Base-by-base conservation (phyloP, 2,113 vertebrate species). In the Rostratula benghalensis region DNA sequence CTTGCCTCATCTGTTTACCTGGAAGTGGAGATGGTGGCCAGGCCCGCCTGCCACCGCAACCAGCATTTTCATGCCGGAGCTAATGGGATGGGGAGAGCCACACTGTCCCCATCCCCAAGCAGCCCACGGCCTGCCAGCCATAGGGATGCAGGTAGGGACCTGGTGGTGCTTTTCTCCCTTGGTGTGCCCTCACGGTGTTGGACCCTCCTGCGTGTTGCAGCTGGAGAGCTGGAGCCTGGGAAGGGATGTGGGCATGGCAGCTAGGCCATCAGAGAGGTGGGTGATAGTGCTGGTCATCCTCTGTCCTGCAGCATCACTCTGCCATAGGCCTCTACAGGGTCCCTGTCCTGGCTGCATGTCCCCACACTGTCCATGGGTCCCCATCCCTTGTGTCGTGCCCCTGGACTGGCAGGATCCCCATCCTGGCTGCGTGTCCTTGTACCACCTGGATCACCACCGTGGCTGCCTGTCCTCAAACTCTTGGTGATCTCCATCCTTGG, bases 1-100 rank as follows among this genome's bases (percentile, higher is more conserved):
- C 89, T 95, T 85, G 93, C 91, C 83, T 93, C 87, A 87, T 95
- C 85, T 94, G 81, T 97, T 97, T 97, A 96, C 89, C 90, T 96
- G 95, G 93, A 97, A 95, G 82, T 23, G 63, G 86, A 77, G 93
- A 80, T 56, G 10, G 4, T 13, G 51, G 85, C 77, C 77, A 45
- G 80, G 37, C 63, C 79, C 9, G 2, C 69, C 87, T 80, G 79
- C 83, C 0, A 6, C 68, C 7, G 21, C 2, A 2, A 87, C 50
- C 22, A 63, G 28, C 3, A 1, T 88, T 94, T 95, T 84, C 63
- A 89, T 94, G 92, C 70, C 11, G 16, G 86, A 57, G 37, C 73
- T 79, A 73, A 84, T 4, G 31, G 80, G 50, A 57, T 57, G 37
- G 77, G 85, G 78, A 92, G 65, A 45, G 82, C 39, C 13, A 1